These are phyloP conservation scores for Myotis pilosus DNA, from an alignment of 2,797 vertebrate genomes.

Conservation along the genomic window DNA sequence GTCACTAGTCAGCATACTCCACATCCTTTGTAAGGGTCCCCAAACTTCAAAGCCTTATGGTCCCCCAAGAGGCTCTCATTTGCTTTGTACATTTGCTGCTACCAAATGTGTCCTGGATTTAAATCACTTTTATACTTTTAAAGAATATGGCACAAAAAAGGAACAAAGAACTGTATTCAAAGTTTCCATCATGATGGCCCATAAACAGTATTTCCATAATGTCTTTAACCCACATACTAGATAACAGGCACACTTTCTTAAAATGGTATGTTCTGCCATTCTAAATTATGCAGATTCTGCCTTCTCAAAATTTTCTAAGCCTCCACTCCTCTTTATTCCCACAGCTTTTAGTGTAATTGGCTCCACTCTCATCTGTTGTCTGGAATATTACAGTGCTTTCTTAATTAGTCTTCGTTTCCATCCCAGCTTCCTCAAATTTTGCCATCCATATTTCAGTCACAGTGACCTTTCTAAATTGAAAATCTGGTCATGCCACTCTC, in stretches of 20 bases:
- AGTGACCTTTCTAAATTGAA: slow-evolving; percentile 39
- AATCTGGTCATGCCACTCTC: slow-evolving; percentile 27
- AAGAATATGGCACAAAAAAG: no score
- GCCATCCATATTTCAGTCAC: slow-evolving; percentile 13
- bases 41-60: not conserved
- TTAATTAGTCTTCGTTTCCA: not conserved
- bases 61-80: not conserved
- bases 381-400: not conserved
- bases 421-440: not conserved
- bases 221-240: not conserved
- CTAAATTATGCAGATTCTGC: not conserved
- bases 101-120: not conserved
- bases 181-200: not conserved
- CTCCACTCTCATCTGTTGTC: not conserved
- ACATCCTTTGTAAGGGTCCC: not conserved
- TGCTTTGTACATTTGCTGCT: not conserved
- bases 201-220: slow-evolving; percentile 2
- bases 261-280: not conserved
- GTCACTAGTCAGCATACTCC: not conserved
- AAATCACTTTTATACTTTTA: slow-evolving; percentile 43
- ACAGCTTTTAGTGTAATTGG: not conserved
- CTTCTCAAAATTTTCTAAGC: not conserved
- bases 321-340: not conserved
- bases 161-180: not conserved
- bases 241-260: not conserved